phyloP scores from a whole-genome alignment of 2,113 vertebrate genomes.

The Thomomys bottae region DNA sequence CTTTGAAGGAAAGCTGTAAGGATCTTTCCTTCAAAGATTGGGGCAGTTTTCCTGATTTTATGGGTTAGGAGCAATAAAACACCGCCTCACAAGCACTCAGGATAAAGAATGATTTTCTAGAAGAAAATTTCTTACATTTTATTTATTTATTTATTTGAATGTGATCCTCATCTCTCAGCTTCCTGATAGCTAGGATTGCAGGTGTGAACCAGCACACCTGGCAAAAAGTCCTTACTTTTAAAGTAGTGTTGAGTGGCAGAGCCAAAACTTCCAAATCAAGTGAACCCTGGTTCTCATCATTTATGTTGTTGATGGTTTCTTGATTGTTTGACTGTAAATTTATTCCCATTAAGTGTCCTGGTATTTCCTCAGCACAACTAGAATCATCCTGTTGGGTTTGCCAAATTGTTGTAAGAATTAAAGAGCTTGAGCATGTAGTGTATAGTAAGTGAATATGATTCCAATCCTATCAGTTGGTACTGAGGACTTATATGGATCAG shows the following conservation, averaged over 20 bases:
- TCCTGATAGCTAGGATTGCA: no score
- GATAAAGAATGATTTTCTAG: conserved; percentile 14
- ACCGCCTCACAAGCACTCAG: not conserved
- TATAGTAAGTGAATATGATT: not conserved
- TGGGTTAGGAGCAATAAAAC: not conserved
- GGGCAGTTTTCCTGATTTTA: not conserved
- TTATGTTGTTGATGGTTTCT: not conserved
- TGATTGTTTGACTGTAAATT: not conserved
- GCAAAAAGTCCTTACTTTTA: not conserved
- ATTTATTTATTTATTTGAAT: no score
- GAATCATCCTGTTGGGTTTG: not conserved
- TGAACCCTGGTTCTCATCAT: not conserved
- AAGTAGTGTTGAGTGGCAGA: not conserved
- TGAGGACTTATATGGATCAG: not conserved
- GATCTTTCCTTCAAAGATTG: not conserved
- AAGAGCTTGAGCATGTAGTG: not conserved
- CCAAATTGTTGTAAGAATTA: not conserved
- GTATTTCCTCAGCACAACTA: not conserved
- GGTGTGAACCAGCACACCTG: no score
- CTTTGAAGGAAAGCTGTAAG: no score
- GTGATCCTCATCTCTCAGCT: no score
- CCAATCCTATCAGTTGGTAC: not conserved
- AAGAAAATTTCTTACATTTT: not conserved
- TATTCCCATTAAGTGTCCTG: not conserved
- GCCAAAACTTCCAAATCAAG: not conserved